Percentiles rank a stretch among this genome's conserved stretches.
phyloP scores from a whole-genome alignment of 2,797 vertebrate species.

The Heterohyrax brucei region DNA sequence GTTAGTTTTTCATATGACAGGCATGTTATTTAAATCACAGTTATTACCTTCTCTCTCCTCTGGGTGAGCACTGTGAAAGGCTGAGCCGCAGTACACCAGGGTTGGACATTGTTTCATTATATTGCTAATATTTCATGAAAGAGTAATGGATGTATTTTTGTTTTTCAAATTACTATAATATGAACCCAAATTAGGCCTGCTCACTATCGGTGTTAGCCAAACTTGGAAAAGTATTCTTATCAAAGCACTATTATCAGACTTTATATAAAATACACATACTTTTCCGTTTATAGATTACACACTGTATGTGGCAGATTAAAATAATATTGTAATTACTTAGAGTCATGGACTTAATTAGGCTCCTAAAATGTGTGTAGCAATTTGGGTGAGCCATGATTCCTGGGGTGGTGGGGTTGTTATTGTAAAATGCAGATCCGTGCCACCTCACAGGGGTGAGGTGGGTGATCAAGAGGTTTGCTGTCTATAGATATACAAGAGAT shows the following conservation, averaged over 20 bases:
- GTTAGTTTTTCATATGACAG: constrained; percentile 72
- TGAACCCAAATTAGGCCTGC: constrained; percentile 27
- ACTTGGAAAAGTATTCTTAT: constrained; percentile 67
- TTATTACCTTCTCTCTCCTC: constrained; percentile 56
- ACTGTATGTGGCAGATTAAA: background rate
- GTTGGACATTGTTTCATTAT: constrained; percentile 61
- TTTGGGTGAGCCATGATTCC: too few species aligned
- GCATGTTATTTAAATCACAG: constrained; percentile 76
- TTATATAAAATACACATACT: constrained; percentile 49
- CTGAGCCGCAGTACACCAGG: background rate
- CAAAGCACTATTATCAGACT: constrained; percentile 33
- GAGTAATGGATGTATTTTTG: constrained; percentile 54
- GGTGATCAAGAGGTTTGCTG: too few species aligned
- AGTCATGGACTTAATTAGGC: too few species aligned
- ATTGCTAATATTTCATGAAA: constrained; percentile 68
- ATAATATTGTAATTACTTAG: constrained; percentile 43
- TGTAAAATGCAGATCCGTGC: too few species aligned
- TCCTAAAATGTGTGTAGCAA: too few species aligned
- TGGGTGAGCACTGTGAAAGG: constrained; percentile 72
- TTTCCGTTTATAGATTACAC: constrained; percentile 41
- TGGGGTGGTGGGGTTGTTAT: too few species aligned
- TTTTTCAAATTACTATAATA: constrained; percentile 63
- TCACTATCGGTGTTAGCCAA: constrained; percentile 31
- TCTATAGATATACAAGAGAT: too few species aligned
- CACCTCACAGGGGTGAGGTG: too few species aligned